Evolutionary conservation across 92 coral and sea anemone species (phyloP), one percentile per base, ranked within the genome.

Genomic region (Desmophyllum pertusum): DNA sequence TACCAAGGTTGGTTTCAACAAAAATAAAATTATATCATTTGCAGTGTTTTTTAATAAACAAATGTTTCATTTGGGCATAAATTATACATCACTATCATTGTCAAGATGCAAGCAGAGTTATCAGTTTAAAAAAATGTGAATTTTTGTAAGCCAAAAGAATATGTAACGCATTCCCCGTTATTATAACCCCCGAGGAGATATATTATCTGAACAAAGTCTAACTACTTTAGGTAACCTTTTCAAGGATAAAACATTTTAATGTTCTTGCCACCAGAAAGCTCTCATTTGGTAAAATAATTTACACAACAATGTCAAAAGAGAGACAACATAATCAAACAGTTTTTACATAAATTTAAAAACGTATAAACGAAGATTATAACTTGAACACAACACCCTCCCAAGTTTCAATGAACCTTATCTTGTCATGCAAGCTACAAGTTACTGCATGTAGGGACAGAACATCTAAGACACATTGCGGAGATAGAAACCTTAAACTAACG

Each of bases 331-430:
- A 65, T 42, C 83, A 14, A 29, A 27, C 57, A 18, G 73, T 62
- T 63, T 42, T 62, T 51, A 78, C 46, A 62, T 39, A 64, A 78
- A 64, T 41, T 48, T 67, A 35, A 67, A 35, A 35, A 21, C 7
- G 39, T 18, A 38, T 67, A 67, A 67, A 67, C 73, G 73, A 67
- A 67, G 45, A 15, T 33, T 37, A 33, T 36, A 21, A 15, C 29
- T 43, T 5, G 6, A 67, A 67, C 45, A 67, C 33, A 18, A 67
- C 42, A 19, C 11, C 73, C 42, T 67, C 73, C 25, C n/a, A n/a
- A 67, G 19, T 27, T 37, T 25, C 33, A 67, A 37, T 36, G 42
- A 67, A 67, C 73, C 18, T 36, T n/a, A n/a, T n/a, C n/a, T n/a
- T 67, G 27, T 37, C 42, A 33, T 18, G 7, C 37, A 33, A 10